A percentile compares a stretch with the other conserved stretches of the same genome.
Evolutionary conservation across 2,113 vertebrate genomes (phyloP).

Genomic region (Piliocolobus tephrosceles): DNA sequence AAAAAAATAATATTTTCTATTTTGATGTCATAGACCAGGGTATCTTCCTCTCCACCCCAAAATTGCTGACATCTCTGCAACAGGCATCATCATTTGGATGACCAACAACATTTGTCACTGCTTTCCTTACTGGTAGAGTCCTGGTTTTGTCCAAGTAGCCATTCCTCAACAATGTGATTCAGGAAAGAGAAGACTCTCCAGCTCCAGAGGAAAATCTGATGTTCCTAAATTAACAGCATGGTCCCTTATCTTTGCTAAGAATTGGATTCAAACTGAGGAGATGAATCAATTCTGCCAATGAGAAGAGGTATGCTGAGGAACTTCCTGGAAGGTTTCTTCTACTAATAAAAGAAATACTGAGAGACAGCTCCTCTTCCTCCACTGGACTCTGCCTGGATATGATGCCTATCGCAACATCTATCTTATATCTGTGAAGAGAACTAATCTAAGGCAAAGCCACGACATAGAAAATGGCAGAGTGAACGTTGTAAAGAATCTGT

Average conservation of each 20-base stretch:
- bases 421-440: background rate
- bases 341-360: background rate
- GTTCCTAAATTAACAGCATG: background rate
- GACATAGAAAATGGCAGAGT: background rate
- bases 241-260: background rate
- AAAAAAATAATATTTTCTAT: background rate
- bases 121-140: background rate
- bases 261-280: background rate
- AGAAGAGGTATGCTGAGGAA: background rate
- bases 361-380: background rate
- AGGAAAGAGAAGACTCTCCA: background rate
- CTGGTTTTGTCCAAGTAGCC: background rate
- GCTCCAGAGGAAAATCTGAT: background rate
- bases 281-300: background rate
- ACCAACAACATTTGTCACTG: background rate
- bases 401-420: background rate
- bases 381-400: background rate
- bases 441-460: background rate
- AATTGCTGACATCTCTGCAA: background rate
- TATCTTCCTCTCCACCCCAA: background rate
- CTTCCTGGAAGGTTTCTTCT: background rate
- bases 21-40: background rate
- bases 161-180: background rate
- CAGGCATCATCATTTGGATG: background rate
- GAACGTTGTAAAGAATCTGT: background rate